Evolutionary conservation across 2,888 invertebrate genomes (phyloP).

Genomic region (Adineta ricciae): DNA sequence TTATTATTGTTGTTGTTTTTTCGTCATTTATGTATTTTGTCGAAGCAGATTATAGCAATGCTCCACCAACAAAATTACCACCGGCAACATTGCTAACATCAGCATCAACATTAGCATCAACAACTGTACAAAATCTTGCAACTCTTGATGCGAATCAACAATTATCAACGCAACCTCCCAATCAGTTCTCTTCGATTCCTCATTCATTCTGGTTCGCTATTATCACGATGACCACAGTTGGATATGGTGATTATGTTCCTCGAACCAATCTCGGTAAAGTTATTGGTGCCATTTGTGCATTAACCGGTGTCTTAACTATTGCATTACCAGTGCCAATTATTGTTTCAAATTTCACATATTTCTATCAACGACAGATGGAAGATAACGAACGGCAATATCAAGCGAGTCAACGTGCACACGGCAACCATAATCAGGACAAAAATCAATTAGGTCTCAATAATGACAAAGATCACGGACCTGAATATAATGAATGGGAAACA

Average conservation of each 20-base stretch:
- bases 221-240: slow-evolving; percentile 36
- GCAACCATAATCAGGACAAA: not conserved
- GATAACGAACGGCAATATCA: slow-evolving; percentile 17
- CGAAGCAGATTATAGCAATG: slow-evolving; percentile 39
- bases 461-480: not conserved
- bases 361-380: slow-evolving; percentile 35
- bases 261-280: slow-evolving; percentile 7
- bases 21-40: slow-evolving; percentile 46
- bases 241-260: slow-evolving; percentile 24
- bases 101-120: not conserved
- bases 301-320: slow-evolving; percentile 38
- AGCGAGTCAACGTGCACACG: not conserved
- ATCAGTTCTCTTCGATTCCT: slow-evolving; percentile 44
- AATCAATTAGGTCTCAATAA: not conserved
- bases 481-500: slow-evolving; percentile 11
- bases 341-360: slow-evolving; percentile 40
- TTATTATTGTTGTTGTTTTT: slow-evolving; percentile 46
- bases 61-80: not conserved
- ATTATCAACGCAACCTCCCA: not conserved
- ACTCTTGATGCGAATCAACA: slow-evolving; percentile 29
- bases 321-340: slow-evolving; percentile 40
- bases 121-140: not conserved
- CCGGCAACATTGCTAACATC: not conserved
- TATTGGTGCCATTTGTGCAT: slow-evolving; percentile 35
- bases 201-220: slow-evolving; percentile 49